Conservation (phyloP, 2,888 invertebrate genomes). For the Ichneumoninae sp. region DNA sequence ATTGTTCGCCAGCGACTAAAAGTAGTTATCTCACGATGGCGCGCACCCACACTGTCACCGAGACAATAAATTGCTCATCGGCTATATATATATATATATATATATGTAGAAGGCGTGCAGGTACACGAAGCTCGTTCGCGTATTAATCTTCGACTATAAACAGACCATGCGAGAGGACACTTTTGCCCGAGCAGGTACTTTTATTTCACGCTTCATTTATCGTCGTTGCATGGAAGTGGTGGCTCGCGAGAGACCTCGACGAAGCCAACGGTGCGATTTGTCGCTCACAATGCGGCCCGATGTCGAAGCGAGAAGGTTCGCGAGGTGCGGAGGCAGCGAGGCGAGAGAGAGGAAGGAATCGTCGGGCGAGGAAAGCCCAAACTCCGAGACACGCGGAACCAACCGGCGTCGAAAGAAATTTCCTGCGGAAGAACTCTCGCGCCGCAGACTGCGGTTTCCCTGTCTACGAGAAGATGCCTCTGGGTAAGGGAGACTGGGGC, state of each 20-base stretch:
- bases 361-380: constrained; percentile 14
- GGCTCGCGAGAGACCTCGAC: not conserved
- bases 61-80: constrained; percentile 51
- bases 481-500: not conserved
- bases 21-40: constrained; percentile 27
- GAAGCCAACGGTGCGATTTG: constrained; percentile 42
- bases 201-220: constrained; percentile 38
- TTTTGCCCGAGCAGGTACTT: constrained; percentile 38
- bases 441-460: constrained; percentile 1
- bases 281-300: not conserved
- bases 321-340: constrained; percentile 25
- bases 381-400: constrained; percentile 22
- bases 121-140: not conserved
- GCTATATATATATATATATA: constrained; percentile 4
- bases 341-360: constrained; percentile 21
- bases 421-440: constrained; percentile 29
- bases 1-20: constrained; percentile 8
- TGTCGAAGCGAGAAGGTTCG: constrained; percentile 20
- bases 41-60: constrained; percentile 2
- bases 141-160: constrained; percentile 34
- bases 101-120: not conserved
- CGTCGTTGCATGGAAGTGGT: constrained; percentile 3
- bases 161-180: constrained; percentile 6
- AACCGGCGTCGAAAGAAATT: constrained; percentile 35
- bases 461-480: not conserved